phyloP scores from a whole-genome alignment of 2,797 vertebrate genomes.

The Chrosomus eos region DNA sequence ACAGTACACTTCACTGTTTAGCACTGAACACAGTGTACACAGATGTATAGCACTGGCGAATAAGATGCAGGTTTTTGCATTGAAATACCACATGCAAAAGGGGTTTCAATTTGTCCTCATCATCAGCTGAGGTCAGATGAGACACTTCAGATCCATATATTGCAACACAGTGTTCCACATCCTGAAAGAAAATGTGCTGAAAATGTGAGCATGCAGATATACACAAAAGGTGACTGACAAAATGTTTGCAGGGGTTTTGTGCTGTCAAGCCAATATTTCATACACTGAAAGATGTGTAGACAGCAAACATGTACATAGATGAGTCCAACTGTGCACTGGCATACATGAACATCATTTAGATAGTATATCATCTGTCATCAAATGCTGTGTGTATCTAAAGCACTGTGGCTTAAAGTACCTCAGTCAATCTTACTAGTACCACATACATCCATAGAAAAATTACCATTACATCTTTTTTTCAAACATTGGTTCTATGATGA shows the following conservation, averaged over 20 bases:
- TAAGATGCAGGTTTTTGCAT: neutral
- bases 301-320: neutral
- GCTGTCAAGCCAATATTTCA: neutral
- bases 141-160: neutral
- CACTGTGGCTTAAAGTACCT: constrained; percentile 10
- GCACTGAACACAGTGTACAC: too few relatives aligned
- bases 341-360: neutral
- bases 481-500: neutral
- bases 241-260: neutral
- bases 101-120: neutral
- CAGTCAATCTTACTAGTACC: neutral
- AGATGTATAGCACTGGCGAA: neutral
- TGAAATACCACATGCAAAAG: neutral
- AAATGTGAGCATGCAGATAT: constrained; percentile 1
- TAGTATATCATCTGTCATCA: neutral
- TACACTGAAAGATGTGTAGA: neutral
- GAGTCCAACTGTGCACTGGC: neutral
- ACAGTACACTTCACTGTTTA: too few relatives aligned
- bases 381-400: neutral
- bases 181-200: neutral
- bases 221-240: neutral
- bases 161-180: neutral
- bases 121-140: neutral
- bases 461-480: neutral
- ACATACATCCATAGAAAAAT: neutral